A percentile compares a stretch with the other conserved stretches of the same genome.
These are phyloP conservation scores for Epizoanthus ramosus DNA, from an alignment of 92 coral and sea anemone genomes.

Conservation along the genomic window DNA sequence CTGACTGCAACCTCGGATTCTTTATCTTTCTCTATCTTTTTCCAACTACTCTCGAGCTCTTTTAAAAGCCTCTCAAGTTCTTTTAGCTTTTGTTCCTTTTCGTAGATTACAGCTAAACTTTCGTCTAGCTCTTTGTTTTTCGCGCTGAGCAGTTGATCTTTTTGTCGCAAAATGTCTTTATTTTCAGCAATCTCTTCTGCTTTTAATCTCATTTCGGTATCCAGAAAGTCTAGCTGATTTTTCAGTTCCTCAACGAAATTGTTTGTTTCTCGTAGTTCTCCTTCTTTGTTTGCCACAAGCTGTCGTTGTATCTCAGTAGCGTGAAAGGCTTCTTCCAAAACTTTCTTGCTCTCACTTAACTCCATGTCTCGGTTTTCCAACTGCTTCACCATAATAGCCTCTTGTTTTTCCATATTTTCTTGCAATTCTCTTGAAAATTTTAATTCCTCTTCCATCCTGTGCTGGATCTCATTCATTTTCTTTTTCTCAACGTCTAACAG, in stretches of 20 bases:
- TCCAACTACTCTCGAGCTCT: slow-evolving; percentile 32
- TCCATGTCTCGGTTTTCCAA: slow-evolving; percentile 10
- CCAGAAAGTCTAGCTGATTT: slow-evolving; percentile 51
- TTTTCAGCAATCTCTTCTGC: slow-evolving; percentile 53
- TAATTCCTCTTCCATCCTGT: slow-evolving; percentile 31
- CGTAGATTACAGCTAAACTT: slow-evolving; percentile 15
- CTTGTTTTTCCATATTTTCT: slow-evolving; percentile 34
- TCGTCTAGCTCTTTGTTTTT: slow-evolving; percentile 51
- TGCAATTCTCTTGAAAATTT: slow-evolving; percentile 33
- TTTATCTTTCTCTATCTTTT: slow-evolving; percentile 28
- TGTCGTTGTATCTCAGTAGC: slow-evolving; percentile 25
- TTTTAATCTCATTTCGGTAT: slow-evolving; percentile 43
- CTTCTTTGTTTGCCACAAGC: slow-evolving; percentile 40
- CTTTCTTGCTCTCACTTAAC: slow-evolving; percentile 19
- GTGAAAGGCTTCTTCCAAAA: neutral
- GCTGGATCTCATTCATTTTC: slow-evolving; percentile 17
- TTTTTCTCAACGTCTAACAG: slow-evolving; percentile 36
- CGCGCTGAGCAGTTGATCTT: slow-evolving; percentile 46
- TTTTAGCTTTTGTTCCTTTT: slow-evolving; percentile 50
- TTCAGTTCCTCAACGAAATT: slow-evolving; percentile 53
- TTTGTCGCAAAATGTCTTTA: slow-evolving; percentile 38
- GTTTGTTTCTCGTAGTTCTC: slow-evolving; percentile 53
- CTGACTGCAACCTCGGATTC: slow-evolving; percentile 31
- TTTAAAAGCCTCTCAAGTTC: slow-evolving; percentile 45
- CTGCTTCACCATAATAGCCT: slow-evolving; percentile 17